Base-by-base conservation (phyloP, 2,888 invertebrate species). In the Cephus pygmeus region DNA sequence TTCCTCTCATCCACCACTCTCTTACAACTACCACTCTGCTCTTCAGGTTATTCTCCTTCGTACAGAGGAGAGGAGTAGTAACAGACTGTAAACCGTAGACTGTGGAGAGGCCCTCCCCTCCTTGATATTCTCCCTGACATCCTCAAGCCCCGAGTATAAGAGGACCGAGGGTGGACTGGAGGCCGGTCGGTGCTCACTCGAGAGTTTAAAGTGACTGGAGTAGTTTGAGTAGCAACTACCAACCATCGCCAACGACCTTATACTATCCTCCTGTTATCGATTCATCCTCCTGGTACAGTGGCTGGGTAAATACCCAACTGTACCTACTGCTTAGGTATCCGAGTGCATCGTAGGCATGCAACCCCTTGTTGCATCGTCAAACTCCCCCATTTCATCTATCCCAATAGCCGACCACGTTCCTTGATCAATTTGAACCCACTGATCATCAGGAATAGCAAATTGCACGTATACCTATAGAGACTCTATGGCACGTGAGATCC, bases 211-310 rank as follows among this genome's bases (percentile, higher is more conserved):
- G 23, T 15, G 83, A 85, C 80, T 76, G 76, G 80, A 84, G 56
- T 85, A 81, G 85, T 84, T 84, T 78, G 83, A 85, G 83, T 81
- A 84, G 79, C 75, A 82, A 76, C 77, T 83, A 80, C 77, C 73
- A 81, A 77, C 83, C 76, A 81, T 81, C 83, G 80, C 77, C 75
- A 78, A 56, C 78, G 75, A 77, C 76, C 73, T 73, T 81, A 80
- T 76, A 80, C 75, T 79, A 80, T 69, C 74, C 56, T 68, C 56
- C 79, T 76, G 75, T 73, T 76, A 75, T 79, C 69, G 56, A 56
- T 56, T 23, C 23, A 56, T 56, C 23, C 56, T 56, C 56, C 56
- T 56, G 56, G 9, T 56, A 23, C 56, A 56, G 56, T 56, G 56
- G 56, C 56, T 56, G 56, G 56, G 9, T 56, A 56, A 23, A 56